These are phyloP conservation scores for Mesoclemmys tuberculata DNA, from an alignment of 2,113 vertebrate genomes.

Conservation along the genomic window DNA sequence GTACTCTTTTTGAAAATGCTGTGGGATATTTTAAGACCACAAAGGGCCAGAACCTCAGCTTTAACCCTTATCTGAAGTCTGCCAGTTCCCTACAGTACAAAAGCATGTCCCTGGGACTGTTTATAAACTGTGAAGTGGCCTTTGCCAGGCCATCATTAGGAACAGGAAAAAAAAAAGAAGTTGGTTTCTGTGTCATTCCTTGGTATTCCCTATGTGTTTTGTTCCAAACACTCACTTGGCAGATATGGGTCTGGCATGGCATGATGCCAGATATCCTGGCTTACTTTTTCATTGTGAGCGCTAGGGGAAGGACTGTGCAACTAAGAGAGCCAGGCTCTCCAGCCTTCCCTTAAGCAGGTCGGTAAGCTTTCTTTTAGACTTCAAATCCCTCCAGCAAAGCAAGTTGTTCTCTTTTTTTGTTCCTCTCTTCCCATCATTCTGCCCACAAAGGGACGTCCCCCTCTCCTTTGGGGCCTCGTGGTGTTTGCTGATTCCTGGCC, in stretches of 20 bases:
- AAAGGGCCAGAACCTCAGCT: neutral
- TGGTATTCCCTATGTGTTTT: rapidly evolving
- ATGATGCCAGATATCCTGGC: neutral
- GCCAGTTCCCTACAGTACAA: neutral
- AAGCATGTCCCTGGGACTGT: rapidly evolving
- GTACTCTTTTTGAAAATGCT: neutral
- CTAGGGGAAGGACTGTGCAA: neutral
- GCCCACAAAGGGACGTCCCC: neutral
- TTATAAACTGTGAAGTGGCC: neutral
- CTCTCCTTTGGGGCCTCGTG: neutral
- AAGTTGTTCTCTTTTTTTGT: neutral
- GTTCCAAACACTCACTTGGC: neutral
- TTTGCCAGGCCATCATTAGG: neutral
- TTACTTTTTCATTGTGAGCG: neutral
- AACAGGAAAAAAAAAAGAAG: neutral
- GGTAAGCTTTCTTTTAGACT: neutral
- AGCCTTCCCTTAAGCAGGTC: neutral
- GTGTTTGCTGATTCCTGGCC: neutral
- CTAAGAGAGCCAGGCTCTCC: neutral
- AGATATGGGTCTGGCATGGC: neutral
- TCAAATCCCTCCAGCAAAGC: neutral
- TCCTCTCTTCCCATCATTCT: neutral
- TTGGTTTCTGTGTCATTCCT: neutral
- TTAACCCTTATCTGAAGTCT: neutral
- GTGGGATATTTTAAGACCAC: neutral